A percentile compares a stretch with the other conserved stretches of the same genome.
phyloP scores from a whole-genome alignment of 2,888 invertebrate genomes.

The Hyppa rectilinea region DNA sequence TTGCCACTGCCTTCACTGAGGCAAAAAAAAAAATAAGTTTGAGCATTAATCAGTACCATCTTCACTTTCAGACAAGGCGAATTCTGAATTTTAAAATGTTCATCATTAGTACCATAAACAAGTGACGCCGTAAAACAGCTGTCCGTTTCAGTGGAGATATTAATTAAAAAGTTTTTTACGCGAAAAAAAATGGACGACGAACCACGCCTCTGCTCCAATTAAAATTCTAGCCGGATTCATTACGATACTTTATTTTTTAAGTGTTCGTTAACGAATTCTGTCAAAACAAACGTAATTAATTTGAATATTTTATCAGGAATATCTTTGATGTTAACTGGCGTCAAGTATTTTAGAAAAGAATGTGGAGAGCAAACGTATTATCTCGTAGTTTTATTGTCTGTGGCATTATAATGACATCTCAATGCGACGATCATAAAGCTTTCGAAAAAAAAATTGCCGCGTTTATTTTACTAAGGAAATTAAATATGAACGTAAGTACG shows the following conservation, averaged over 20 bases:
- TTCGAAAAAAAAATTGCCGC: constrained; percentile 10
- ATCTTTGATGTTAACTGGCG: constrained; percentile 51
- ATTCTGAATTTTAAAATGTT: constrained; percentile 67
- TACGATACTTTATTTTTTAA: constrained; percentile 84
- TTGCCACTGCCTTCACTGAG: constrained; percentile 15
- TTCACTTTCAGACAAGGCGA: constrained; percentile 31
- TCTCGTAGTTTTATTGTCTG: constrained; percentile 43
- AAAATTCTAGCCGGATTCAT: constrained; percentile 87
- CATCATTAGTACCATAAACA: constrained; percentile 79
- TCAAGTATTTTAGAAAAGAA: constrained; percentile 42
- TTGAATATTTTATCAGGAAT: constrained; percentile 61
- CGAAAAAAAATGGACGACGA: constrained; percentile 73
- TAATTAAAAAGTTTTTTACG: constrained; percentile 87
- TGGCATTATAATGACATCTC: constrained; percentile 42
- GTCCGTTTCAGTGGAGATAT: constrained; percentile 81
- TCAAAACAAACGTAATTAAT: constrained; percentile 71
- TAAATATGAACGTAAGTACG: constrained; percentile 2
- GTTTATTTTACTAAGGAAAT: constrained; percentile 25
- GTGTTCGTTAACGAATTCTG: constrained; percentile 76
- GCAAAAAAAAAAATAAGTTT: constrained; percentile 23
- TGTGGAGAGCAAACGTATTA: constrained; percentile 37
- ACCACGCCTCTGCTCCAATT: constrained; percentile 80
- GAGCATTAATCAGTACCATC: constrained; percentile 36
- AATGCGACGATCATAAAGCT: constrained; percentile 9
- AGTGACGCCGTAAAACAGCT: constrained; percentile 74